phyloP scores from a whole-genome alignment of 2,888 invertebrate genomes.

The Lamellibrachia satsuma region DNA sequence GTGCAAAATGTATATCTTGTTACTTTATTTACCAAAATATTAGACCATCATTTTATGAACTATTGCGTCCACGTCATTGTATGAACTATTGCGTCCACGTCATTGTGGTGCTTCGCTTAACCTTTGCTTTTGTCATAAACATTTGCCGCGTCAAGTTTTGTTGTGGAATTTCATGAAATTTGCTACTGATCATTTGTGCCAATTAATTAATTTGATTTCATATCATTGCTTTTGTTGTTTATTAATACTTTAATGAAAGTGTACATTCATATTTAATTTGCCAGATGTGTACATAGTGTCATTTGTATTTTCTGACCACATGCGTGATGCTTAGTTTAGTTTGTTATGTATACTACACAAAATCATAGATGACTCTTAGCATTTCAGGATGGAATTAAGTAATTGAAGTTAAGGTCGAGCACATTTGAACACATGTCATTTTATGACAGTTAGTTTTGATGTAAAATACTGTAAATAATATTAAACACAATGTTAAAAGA shows the following conservation, averaged over 20 bases:
- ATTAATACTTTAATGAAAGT: neutral
- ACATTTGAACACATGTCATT: neutral
- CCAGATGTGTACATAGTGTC: neutral
- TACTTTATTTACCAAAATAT: too few species aligned
- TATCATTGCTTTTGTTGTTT: conserved; percentile 21
- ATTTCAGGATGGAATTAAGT: neutral
- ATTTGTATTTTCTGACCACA: neutral
- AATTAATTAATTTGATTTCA: conserved; percentile 22
- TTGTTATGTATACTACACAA: too few species aligned
- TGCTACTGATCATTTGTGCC: neutral
- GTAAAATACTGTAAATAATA: neutral
- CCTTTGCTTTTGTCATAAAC: neutral
- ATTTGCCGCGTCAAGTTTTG: neutral
- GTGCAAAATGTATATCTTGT: too few species aligned
- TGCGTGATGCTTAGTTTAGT: neutral
- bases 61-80: neutral
- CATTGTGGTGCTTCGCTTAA: neutral
- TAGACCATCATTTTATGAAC: too few species aligned
- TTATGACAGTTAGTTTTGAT: neutral
- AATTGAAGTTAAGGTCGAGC: neutral
- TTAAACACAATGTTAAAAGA: neutral
- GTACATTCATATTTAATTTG: conserved; percentile 20
- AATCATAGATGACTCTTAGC: too few species aligned
- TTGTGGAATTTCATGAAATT: too few species aligned
- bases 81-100: neutral